Conservation (phyloP, 1,140 invertebrate species). For the Drosophila lacertosa region DNA sequence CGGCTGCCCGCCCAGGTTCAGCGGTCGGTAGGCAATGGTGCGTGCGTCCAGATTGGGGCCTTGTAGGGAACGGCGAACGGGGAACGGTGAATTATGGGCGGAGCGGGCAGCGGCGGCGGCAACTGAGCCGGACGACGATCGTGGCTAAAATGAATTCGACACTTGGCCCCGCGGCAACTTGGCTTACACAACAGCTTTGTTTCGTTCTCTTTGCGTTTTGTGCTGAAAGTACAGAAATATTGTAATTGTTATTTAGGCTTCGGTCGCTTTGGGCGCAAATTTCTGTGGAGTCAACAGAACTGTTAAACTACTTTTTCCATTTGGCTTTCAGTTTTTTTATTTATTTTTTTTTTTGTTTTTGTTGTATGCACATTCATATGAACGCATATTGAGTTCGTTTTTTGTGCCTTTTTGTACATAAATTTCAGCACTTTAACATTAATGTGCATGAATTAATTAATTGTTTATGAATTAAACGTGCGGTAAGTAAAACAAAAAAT, state of each 20-base stretch:
- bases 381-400: slow-evolving; percentile 16
- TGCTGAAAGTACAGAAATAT: slow-evolving; percentile 79
- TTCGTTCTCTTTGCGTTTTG: slow-evolving; percentile 35
- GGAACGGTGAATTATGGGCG: background rate
- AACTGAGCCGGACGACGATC: slow-evolving; percentile 48
- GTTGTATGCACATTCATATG: background rate
- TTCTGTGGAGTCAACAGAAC: slow-evolving; percentile 66
- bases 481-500: slow-evolving; percentile 46
- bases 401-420: slow-evolving; percentile 51
- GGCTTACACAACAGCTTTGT: slow-evolving; percentile 45
- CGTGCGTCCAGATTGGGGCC: slow-evolving; percentile 76
- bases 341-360: slow-evolving; percentile 30
- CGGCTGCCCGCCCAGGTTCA: slow-evolving; percentile 85
- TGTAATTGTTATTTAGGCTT: slow-evolving; percentile 69
- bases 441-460: slow-evolving; percentile 82
- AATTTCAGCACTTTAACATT: slow-evolving; percentile 78
- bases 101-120: slow-evolving; percentile 4
- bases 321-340: slow-evolving; percentile 20
- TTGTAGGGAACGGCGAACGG: slow-evolving; percentile 18
- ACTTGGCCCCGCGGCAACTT: slow-evolving; percentile 33
- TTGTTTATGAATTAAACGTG: slow-evolving; percentile 82
- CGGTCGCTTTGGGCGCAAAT: slow-evolving; percentile 36
- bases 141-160: slow-evolving; percentile 44
- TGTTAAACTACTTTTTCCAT: slow-evolving; percentile 72
- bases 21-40: slow-evolving; percentile 85